Base-by-base conservation (phyloP, 2,113 vertebrate species). In the Poicephalus gulielmi region DNA sequence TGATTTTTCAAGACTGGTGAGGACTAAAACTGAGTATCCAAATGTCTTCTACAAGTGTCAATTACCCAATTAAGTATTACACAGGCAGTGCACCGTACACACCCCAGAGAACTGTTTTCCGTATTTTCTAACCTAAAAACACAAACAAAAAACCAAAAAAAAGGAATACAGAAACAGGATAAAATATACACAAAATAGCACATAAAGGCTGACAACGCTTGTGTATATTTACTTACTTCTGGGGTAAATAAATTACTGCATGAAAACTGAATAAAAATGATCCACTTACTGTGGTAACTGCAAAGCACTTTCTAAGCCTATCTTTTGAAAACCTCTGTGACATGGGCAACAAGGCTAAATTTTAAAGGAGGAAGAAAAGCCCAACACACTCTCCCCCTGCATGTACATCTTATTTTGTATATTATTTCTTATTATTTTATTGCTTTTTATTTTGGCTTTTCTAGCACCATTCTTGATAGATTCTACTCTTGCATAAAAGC, bases 81-180 rank as follows among this genome's bases (percentile, higher is more conserved):
- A 64, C 30, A 66, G 44, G 18, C 0, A 0, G 37, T 68, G 3
- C 2, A 1, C 74, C 70, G 11, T 10, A 59, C 9, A 24, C 8
- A 75, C 8, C 8, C 5, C 43, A 63, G 24, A 86, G 82, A 78
- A 63, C 0, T 10, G 18, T 57, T 78, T 68, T 37, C 30, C 47
- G 25, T 25, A 28, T 41, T 86, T 90, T 64, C 7, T 4, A 53
- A 64, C 30, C 23, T 17, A 57, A 83, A 67, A 67, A 67, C 15
- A 63, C 8, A 79, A 83, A 50, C 4, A 49, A 66, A 27, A 62
- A 63, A 57, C 12, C 4, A 13, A 33, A 59, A 66, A 49, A 27
- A 13, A 19, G 16, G 30, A 79, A 43, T 11, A 11, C 3, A 4
- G 53, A 49, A 83, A 83, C n/a, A 69, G 35, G 60, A 50, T 22